Evolutionary conservation across 2,113 vertebrate species (phyloP).

Genomic region (Jaculus jaculus): DNA sequence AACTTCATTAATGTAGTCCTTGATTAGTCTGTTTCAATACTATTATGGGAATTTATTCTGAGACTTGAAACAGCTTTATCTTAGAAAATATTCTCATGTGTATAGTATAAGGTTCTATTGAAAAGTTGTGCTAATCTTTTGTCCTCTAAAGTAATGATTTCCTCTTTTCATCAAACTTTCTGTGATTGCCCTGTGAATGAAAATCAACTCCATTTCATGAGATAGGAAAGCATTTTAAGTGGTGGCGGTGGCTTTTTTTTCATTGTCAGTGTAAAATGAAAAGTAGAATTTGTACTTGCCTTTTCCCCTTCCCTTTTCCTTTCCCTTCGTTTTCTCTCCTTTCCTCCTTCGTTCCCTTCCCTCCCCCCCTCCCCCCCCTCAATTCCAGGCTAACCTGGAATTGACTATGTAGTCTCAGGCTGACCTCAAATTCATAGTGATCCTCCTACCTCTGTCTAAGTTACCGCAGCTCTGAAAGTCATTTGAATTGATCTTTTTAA

Average conservation of each 20-base stretch:
- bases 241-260: neutral
- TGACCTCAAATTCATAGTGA: too few relatives aligned
- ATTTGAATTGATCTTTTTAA: constrained; percentile 21
- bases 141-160: constrained; percentile 24
- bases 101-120: neutral
- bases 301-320: neutral
- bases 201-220: neutral
- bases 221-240: neutral
- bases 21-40: neutral
- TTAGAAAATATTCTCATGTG: constrained; percentile 19
- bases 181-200: neutral
- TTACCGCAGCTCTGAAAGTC: neutral
- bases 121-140: constrained; percentile 39
- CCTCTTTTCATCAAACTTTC: constrained; percentile 4
- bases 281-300: neutral
- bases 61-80: neutral
- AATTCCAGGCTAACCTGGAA: too few relatives aligned
- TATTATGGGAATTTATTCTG: neutral
- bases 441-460: neutral
- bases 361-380: neutral
- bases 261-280: neutral
- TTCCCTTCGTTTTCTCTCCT: too few relatives aligned
- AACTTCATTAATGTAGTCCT: neutral
- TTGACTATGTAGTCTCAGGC: too few relatives aligned
- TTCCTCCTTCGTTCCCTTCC: too few relatives aligned